These are phyloP conservation scores for Chelmon rostratus DNA, from an alignment of 2,797 vertebrate genomes.

Conservation along the genomic window DNA sequence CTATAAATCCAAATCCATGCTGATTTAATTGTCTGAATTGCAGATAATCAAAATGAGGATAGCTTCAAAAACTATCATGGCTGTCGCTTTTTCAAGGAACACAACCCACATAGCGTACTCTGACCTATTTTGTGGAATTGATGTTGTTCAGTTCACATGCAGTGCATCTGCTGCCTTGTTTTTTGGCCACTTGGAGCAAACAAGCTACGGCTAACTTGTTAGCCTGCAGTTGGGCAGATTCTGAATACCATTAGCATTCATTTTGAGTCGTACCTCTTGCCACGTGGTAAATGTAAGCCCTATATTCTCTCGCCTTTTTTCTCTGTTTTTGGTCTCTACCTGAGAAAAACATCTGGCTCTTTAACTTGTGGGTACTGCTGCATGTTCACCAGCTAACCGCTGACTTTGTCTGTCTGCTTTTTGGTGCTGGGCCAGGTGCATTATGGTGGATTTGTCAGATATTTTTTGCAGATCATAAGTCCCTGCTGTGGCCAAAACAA, in stretches of 20 bases:
- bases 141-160: background rate
- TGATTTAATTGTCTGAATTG: slow-evolving; percentile 6
- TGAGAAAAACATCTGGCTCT: background rate
- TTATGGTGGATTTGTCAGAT: background rate
- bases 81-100: background rate
- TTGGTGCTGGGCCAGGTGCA: background rate
- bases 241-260: background rate
- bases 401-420: background rate
- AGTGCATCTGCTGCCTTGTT: background rate
- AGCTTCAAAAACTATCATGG: background rate
- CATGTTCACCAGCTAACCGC: background rate
- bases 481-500: too few relatives aligned
- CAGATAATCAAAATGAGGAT: background rate
- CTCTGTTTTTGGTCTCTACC: slow-evolving; percentile 16
- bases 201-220: background rate
- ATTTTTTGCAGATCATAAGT: background rate
- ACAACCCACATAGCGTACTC: background rate
- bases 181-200: background rate
- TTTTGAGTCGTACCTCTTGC: background rate
- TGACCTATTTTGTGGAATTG: background rate
- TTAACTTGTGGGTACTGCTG: background rate
- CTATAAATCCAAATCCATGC: background rate
- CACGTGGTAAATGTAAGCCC: background rate
- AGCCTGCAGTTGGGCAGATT: background rate
- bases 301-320: background rate